A percentile compares a stretch with the other conserved stretches of the same genome.
phyloP scores from a whole-genome alignment of 2,888 invertebrate genomes.

The Acholoe squamosa region DNA sequence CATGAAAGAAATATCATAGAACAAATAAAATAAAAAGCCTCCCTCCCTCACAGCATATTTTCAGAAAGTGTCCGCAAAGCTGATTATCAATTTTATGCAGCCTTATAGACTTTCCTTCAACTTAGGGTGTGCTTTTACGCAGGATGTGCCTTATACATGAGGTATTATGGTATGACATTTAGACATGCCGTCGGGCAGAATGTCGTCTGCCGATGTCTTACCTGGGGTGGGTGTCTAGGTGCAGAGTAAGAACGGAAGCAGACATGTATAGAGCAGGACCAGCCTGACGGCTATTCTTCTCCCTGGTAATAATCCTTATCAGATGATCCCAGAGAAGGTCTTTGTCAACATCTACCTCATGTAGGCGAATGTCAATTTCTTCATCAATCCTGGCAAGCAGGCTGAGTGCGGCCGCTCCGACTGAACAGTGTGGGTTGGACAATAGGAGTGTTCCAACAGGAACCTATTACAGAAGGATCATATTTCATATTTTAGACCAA shows the following conservation, averaged over 20 bases:
- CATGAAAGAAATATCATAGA: too few species aligned
- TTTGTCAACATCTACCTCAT: not conserved
- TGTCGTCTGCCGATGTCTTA: not conserved
- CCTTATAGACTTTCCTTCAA: too few species aligned
- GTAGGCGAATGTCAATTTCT: not conserved
- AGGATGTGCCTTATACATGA: too few species aligned
- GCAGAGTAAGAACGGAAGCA: not conserved
- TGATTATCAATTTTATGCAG: too few species aligned
- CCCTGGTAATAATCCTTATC: not conserved
- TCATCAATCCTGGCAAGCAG: not conserved
- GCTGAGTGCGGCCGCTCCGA: not conserved
- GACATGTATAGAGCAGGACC: slow-evolving; percentile 31
- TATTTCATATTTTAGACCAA: not conserved
- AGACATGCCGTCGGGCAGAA: too few species aligned
- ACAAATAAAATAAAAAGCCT: too few species aligned
- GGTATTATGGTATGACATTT: too few species aligned
- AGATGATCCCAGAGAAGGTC: slow-evolving; percentile 1
- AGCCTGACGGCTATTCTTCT: slow-evolving; percentile 53
- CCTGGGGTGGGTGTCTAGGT: not conserved
- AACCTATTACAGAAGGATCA: not conserved
- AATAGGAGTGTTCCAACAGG: not conserved
- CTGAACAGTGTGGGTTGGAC: slow-evolving; percentile 10
- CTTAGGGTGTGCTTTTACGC: too few species aligned
- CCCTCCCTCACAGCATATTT: too few species aligned
- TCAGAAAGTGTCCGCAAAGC: too few species aligned